Evolutionary conservation across 1,140 invertebrate species (phyloP).

Genomic region (Agraylea sexmaculata): DNA sequence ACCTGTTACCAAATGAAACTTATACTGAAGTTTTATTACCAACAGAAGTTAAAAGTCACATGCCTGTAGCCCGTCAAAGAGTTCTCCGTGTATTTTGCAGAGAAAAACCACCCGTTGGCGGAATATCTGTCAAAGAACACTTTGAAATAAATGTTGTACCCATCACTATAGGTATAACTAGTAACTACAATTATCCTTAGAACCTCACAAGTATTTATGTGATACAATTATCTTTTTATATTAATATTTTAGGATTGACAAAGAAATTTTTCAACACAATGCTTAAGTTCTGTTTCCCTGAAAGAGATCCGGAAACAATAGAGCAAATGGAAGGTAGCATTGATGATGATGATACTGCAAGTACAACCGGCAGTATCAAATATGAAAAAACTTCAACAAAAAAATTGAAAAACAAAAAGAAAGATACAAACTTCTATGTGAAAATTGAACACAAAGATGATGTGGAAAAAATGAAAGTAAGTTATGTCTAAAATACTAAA

Average conservation of each 20-base stretch:
- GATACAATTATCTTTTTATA: background rate
- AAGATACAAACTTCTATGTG: conserved; percentile 82
- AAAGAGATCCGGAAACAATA: conserved; percentile 74
- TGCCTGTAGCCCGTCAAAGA: conserved; percentile 77
- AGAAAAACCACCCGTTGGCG: conserved; percentile 86
- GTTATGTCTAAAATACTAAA: conserved; percentile 5
- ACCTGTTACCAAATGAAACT: conserved; percentile 86
- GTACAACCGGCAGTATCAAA: conserved; percentile 19
- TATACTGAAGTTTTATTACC: conserved; percentile 88
- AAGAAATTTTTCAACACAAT: conserved; percentile 97
- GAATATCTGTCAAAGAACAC: conserved; percentile 97
- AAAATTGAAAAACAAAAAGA: conserved; percentile 42
- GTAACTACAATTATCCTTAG: too few species aligned
- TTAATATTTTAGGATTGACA: conserved; percentile 59
- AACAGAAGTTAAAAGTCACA: conserved; percentile 76
- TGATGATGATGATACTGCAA: conserved; percentile 37
- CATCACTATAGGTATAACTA: conserved; percentile 65
- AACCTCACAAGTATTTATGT: too few species aligned
- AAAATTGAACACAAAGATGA: conserved; percentile 79
- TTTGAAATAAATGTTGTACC: conserved; percentile 95
- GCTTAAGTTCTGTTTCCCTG: conserved; percentile 98
- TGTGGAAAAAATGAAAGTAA: conserved; percentile 94
- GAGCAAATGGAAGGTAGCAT: conserved; percentile 57
- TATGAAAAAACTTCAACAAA: conserved; percentile 33
- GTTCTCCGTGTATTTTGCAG: conserved; percentile 79